Evolutionary conservation across 2,113 vertebrate genomes (phyloP), one percentile per base, ranked within the genome.

Genomic region (Istiophorus platypterus): DNA sequence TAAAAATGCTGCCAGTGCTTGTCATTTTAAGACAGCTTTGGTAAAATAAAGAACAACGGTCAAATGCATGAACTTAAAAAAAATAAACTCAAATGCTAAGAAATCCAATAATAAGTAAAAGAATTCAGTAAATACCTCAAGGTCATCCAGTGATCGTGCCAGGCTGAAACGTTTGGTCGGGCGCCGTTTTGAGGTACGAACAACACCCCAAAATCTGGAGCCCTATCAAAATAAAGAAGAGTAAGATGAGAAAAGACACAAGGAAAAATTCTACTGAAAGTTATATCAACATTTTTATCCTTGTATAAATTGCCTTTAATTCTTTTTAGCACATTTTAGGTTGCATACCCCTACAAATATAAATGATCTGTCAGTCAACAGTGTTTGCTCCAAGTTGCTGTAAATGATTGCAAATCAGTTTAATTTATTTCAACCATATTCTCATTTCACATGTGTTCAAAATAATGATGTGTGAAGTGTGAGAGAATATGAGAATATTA

Each of bases 101-200:
- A 17, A 49, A 69, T 37, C 1, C 2, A 15, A 20, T 4, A 8
- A 58, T 18, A 51, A 29, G 3, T 20, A 47, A 27, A 78, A 56
- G 14, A 61, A 77, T 68, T 15, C 13, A 11, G 8, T 41, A 18
- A 61, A 88, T 94, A 99, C 98, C 96, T 98, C 97, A 0, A 99
- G 96, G 84, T 99, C 96, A 75, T 99, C 97, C 57, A 99, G 95
- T 1, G 97, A 99, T 41, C 97, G 94, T 0, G 97, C 97, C 83
- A 98, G 89, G 78, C 97, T 98, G 20, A 97, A 96, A 58, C 97
- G 93, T 85, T 97, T 97, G 0, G 95, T 88, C 0, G 96, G 94
- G 78, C 97, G 95, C 7, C 97, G 95, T 37, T 93, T 93, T 31
- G 97, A 96, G 4, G 95, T 88, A 10, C 97, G 96, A 52, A 92